Conservation (phyloP, 1,140 invertebrate species). For the Tachypleus tridentatus region DNA sequence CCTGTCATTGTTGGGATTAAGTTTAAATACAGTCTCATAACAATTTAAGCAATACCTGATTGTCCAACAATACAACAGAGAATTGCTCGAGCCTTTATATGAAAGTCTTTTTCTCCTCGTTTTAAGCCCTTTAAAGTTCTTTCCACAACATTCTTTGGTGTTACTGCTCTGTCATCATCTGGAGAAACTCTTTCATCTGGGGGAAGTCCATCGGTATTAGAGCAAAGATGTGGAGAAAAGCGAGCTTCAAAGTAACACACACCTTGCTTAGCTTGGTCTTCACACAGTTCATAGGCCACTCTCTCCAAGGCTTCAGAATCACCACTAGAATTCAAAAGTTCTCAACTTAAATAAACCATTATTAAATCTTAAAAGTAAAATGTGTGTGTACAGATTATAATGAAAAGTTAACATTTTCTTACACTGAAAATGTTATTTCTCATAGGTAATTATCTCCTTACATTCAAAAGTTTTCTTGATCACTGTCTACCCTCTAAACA, state of each 20-base stretch:
- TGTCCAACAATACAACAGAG: conserved; percentile 30
- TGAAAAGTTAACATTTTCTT: too few species aligned
- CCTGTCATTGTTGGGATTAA: too few species aligned
- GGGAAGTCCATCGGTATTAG: conserved; percentile 22
- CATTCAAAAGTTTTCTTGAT: too few species aligned
- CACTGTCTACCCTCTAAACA: too few species aligned
- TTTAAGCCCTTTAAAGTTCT: conserved; percentile 37
- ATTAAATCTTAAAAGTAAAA: too few species aligned
- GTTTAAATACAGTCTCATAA: too few species aligned
- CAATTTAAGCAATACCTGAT: too few species aligned
- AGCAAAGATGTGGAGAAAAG: conserved; percentile 42
- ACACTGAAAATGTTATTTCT: too few species aligned
- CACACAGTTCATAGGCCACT: conserved; percentile 47
- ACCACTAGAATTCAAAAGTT: conserved; percentile 30
- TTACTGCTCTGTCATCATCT: conserved; percentile 23
- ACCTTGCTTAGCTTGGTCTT: conserved; percentile 40
- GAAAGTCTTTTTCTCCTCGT: conserved; percentile 39
- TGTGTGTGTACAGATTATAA: too few species aligned
- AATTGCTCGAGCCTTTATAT: conserved; percentile 40
- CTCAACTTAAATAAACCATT: too few species aligned
- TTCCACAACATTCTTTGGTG: conserved; percentile 35
- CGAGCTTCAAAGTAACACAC: conserved; percentile 46
- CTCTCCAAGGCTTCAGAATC: conserved; percentile 42
- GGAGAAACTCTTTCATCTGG: conserved; percentile 2
- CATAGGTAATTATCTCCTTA: too few species aligned